Percentiles rank a stretch among this genome's conserved stretches.
These are phyloP conservation scores for Mnemiopsis leidyi DNA, from an alignment of 37 sponge, comb jelly and placozoan species.

Conservation along the genomic window DNA sequence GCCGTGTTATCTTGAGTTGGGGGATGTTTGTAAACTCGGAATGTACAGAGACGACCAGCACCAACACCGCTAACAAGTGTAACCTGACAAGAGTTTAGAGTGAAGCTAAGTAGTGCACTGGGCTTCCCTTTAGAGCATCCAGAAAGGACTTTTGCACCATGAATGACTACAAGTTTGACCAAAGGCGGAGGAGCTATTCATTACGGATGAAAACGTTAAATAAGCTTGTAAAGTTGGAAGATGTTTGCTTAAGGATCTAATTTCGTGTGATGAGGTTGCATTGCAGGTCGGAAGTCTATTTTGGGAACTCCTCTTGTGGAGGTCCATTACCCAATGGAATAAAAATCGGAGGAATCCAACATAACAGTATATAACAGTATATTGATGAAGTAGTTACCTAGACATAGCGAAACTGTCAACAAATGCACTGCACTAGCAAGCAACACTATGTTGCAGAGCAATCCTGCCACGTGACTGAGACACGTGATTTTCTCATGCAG, in stretches of 20 bases:
- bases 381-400: background rate
- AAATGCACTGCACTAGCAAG: background rate
- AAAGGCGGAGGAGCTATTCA: too few relatives aligned
- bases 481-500: background rate
- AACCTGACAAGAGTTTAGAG: too few relatives aligned
- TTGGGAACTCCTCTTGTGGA: too few relatives aligned
- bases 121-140: too few relatives aligned
- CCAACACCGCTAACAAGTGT: background rate
- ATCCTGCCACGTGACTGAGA: background rate
- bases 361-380: too few relatives aligned
- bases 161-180: too few relatives aligned
- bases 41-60: background rate
- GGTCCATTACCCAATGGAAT: too few relatives aligned
- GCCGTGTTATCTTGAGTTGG: background rate
- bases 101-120: too few relatives aligned
- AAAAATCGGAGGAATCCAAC: too few relatives aligned
- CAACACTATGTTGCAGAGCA: background rate
- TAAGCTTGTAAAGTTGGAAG: background rate
- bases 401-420: slow-evolving; percentile 30
- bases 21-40: background rate
- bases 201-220: too few relatives aligned
- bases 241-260: background rate
- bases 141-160: too few relatives aligned
- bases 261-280: background rate
- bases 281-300: too few relatives aligned